Evolutionary conservation across 1,140 invertebrate species (phyloP).

Genomic region (Saxidomus purpurata): DNA sequence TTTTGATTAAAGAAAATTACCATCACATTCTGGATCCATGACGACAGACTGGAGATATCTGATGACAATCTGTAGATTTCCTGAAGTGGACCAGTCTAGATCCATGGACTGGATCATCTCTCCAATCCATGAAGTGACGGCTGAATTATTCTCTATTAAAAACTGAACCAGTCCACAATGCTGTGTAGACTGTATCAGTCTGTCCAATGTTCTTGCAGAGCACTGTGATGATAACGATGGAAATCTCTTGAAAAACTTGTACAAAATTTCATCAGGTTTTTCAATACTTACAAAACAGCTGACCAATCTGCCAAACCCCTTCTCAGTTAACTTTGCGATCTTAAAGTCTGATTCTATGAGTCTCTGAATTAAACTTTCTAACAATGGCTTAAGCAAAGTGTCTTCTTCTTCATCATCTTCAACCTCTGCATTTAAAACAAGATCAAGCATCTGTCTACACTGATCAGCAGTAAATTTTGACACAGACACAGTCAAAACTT

Average conservation of each 20-base stretch:
- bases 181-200: not conserved
- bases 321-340: constrained; percentile 15
- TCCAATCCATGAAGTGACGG: not conserved
- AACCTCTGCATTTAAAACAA: not conserved
- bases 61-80: not conserved
- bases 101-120: not conserved
- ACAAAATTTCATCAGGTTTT: not conserved
- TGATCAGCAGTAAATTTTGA: not conserved
- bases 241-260: constrained; percentile 29
- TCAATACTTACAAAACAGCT: not conserved
- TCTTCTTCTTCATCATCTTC: not conserved
- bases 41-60: not conserved
- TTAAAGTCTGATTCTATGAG: not conserved
- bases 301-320: not conserved
- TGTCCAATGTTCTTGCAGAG: not conserved
- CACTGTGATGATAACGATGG: constrained; percentile 7
- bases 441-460: constrained; percentile 15
- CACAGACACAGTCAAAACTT: not conserved
- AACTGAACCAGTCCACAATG: not conserved
- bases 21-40: not conserved
- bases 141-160: constrained; percentile 18
- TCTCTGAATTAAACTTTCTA: not conserved
- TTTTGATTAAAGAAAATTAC: constrained; percentile 1
- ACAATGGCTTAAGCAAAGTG: not conserved
- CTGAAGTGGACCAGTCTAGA: not conserved